A percentile compares a stretch with the other conserved stretches of the same genome.
phyloP scores from a whole-genome alignment of 2,888 invertebrate species.

The Drosophila ezoana region DNA sequence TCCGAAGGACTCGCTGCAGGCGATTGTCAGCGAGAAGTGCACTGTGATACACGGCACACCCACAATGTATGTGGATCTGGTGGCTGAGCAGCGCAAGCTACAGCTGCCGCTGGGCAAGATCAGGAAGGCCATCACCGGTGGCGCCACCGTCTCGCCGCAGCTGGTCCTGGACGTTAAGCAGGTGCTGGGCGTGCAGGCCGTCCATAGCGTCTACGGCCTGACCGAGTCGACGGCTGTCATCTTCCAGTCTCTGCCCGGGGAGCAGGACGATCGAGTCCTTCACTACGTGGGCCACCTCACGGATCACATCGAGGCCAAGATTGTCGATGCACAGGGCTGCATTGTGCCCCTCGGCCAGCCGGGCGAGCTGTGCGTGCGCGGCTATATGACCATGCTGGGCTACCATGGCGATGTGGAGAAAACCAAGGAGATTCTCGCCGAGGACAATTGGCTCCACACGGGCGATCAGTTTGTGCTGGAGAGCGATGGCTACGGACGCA shows the following conservation, averaged over 20 bases:
- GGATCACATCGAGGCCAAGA: slow-evolving; percentile 87
- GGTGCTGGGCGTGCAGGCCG: slow-evolving; percentile 85
- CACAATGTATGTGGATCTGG: slow-evolving; percentile 93
- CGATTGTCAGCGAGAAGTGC: slow-evolving; percentile 90
- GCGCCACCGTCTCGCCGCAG: slow-evolving; percentile 89
- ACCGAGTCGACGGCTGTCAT: slow-evolving; percentile 87
- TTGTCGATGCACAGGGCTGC: slow-evolving; percentile 87
- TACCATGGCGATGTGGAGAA: slow-evolving; percentile 91
- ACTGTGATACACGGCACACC: slow-evolving; percentile 91
- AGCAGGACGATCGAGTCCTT: slow-evolving; percentile 84
- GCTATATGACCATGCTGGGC: slow-evolving; percentile 89
- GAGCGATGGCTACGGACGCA: slow-evolving; percentile 88
- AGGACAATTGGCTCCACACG: slow-evolving; percentile 90
- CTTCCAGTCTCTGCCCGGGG: slow-evolving; percentile 86
- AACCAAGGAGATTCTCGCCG: slow-evolving; percentile 88
- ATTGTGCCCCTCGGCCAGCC: slow-evolving; percentile 88
- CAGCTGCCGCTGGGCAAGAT: slow-evolving; percentile 85
- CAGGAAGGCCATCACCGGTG: slow-evolving; percentile 89
- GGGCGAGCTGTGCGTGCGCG: slow-evolving; percentile 91
- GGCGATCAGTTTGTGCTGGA: slow-evolving; percentile 88
- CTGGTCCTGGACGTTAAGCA: slow-evolving; percentile 86
- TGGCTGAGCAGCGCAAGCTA: slow-evolving; percentile 86
- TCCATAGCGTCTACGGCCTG: slow-evolving; percentile 87
- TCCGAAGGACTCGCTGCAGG: slow-evolving; percentile 87
- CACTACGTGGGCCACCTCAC: slow-evolving; percentile 86